phyloP scores from a whole-genome alignment of 2,113 vertebrate species.

The Talpa occidentalis region DNA sequence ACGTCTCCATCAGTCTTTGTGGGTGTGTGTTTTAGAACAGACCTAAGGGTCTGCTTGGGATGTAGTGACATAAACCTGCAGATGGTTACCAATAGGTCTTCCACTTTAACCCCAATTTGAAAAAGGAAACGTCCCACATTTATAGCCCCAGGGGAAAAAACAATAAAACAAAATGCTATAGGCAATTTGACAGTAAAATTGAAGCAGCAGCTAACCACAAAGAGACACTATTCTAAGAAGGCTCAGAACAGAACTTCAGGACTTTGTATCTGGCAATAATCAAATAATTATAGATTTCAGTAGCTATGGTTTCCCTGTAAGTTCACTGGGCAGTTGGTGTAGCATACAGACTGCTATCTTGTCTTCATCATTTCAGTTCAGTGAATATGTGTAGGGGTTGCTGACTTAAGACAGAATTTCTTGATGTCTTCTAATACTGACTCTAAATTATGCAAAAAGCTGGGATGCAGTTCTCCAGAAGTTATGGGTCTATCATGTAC shows the following conservation, averaged over 20 bases:
- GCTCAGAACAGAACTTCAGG: background rate
- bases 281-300: background rate
- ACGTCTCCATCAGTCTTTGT: background rate
- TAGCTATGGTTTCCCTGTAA: background rate
- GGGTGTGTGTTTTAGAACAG: background rate
- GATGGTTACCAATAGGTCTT: background rate
- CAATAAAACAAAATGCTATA: background rate
- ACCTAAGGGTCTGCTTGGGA: background rate
- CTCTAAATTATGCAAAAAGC: background rate
- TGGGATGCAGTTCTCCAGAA: background rate
- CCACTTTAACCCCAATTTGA: background rate
- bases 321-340: background rate
- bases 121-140: background rate
- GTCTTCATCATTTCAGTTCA: background rate
- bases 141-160: background rate
- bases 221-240: background rate
- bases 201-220: background rate
- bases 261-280: background rate
- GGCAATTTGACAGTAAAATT: background rate
- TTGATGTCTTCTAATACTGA: background rate
- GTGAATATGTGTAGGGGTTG: background rate
- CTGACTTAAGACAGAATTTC: slow-evolving; percentile 13
- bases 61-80: background rate
- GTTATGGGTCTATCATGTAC: background rate
- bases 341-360: background rate